Conservation (phyloP, 2,888 invertebrate species). For the Nezara viridula region DNA sequence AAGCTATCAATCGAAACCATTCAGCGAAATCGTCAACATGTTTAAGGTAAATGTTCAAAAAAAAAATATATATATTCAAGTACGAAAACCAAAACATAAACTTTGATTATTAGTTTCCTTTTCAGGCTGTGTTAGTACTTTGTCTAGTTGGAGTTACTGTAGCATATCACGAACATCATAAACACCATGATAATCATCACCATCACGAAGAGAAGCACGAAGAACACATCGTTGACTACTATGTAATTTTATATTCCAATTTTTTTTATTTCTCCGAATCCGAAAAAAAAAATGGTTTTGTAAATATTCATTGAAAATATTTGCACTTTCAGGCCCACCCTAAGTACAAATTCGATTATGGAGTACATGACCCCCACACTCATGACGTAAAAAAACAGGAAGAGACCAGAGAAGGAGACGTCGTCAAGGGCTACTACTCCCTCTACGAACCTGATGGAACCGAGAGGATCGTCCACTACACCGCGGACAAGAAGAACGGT, state of each 20-base stretch:
- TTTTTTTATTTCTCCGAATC: background rate
- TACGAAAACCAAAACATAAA: background rate
- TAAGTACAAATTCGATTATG: slow-evolving; percentile 2
- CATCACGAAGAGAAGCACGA: slow-evolving; percentile 6
- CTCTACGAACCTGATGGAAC: background rate
- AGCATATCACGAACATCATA: background rate
- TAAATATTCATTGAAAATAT: background rate
- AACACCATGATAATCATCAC: background rate
- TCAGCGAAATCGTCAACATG: background rate
- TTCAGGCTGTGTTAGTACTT: slow-evolving; percentile 43
- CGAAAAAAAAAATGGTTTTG: background rate
- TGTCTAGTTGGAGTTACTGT: background rate
- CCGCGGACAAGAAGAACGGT: background rate
- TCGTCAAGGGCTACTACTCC: background rate
- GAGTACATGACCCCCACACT: slow-evolving; percentile 31
- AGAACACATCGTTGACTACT: slow-evolving; percentile 41
- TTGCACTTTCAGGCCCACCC: slow-evolving; percentile 61
- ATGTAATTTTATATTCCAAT: background rate
- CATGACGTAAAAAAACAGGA: background rate
- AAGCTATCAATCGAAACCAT: background rate
- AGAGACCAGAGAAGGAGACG: background rate
- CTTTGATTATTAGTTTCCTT: background rate
- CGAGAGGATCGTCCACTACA: background rate
- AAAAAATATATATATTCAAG: background rate
- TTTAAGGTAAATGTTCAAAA: background rate